Evolutionary conservation across 2,888 invertebrate genomes (phyloP).

Genomic region (Polyommatus icarus): DNA sequence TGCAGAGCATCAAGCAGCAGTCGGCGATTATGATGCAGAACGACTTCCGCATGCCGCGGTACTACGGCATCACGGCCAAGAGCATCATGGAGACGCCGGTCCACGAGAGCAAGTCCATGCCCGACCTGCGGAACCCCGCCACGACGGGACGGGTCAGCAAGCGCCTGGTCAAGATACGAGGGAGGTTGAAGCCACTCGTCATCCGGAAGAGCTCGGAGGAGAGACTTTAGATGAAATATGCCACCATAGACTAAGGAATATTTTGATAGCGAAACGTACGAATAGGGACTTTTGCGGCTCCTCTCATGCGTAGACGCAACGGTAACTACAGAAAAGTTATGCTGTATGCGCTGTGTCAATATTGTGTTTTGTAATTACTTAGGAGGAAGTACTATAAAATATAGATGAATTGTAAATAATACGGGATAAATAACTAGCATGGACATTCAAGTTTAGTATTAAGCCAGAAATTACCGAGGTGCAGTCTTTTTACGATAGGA

Average conservation of each 20-base stretch:
- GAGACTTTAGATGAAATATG: conserved; percentile 48
- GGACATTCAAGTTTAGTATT: not conserved
- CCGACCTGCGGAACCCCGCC: conserved; percentile 64
- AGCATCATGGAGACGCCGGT: conserved; percentile 55
- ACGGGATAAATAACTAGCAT: not conserved
- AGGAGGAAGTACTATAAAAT: not conserved
- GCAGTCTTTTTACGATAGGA: too few species aligned
- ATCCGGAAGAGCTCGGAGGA: conserved; percentile 74
- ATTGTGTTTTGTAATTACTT: too few species aligned
- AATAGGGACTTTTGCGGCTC: not conserved
- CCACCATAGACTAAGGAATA: not conserved
- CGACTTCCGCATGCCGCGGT: conserved; percentile 83
- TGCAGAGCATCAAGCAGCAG: conserved; percentile 76
- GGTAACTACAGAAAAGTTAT: too few species aligned
- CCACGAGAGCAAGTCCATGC: conserved; percentile 76
- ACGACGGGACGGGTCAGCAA: conserved; percentile 66
- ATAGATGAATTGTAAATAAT: not conserved
- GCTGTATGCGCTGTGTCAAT: too few species aligned
- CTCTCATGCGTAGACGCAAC: not conserved
- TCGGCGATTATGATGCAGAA: conserved; percentile 71
- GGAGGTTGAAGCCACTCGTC: conserved; percentile 70
- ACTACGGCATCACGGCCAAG: conserved; percentile 73
- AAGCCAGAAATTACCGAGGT: not conserved
- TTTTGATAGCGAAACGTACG: not conserved
- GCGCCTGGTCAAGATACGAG: conserved; percentile 67